Percentiles rank a stretch among this genome's conserved stretches.
phyloP scores from a whole-genome alignment of 2,113 vertebrate genomes.

The Scophthalmus maximus region DNA sequence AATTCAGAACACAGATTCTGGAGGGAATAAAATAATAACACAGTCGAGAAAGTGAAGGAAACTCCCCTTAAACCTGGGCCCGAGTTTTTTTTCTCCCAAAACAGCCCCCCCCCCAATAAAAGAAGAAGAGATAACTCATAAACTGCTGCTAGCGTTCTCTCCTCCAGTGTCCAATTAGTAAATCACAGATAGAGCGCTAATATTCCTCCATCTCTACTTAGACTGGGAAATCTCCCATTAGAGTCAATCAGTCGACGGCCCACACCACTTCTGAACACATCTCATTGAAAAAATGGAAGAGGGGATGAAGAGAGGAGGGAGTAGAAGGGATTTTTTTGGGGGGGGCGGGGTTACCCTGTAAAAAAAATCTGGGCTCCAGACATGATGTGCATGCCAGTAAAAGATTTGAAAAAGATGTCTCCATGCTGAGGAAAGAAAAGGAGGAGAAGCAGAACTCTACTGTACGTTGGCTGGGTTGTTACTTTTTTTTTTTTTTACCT shows the following conservation, averaged over 20 bases:
- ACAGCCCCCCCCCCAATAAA: constrained; percentile 21
- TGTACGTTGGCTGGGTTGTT: constrained; percentile 19
- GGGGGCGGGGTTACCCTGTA: constrained; percentile 75
- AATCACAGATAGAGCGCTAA: constrained; percentile 90
- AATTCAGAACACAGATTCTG: constrained; percentile 26
- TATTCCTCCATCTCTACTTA: constrained; percentile 89
- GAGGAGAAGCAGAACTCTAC: constrained; percentile 23
- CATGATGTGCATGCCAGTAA: constrained; percentile 69
- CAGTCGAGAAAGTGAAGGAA: constrained; percentile 67
- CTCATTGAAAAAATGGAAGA: constrained; percentile 71
- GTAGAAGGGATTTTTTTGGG: constrained; percentile 84
- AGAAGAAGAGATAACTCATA: constrained; percentile 80
- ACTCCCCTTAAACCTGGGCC: too few relatives aligned
- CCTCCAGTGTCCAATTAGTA: constrained; percentile 94
- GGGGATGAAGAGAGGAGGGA: constrained; percentile 83
- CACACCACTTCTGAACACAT: constrained; percentile 82
- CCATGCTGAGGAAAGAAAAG: constrained; percentile 66
- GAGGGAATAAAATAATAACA: constrained; percentile 69
- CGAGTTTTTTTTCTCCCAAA: too few relatives aligned
- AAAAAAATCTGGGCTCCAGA: constrained; percentile 60
- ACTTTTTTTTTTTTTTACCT: constrained; percentile 86
- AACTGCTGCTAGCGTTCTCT: constrained; percentile 83
- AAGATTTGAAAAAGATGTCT: constrained; percentile 81
- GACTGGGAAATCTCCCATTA: constrained; percentile 97
- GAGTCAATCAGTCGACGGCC: constrained; percentile 92